These are phyloP conservation scores for Brachymystax lenok DNA, from an alignment of 2,797 vertebrate species.

Conservation along the genomic window DNA sequence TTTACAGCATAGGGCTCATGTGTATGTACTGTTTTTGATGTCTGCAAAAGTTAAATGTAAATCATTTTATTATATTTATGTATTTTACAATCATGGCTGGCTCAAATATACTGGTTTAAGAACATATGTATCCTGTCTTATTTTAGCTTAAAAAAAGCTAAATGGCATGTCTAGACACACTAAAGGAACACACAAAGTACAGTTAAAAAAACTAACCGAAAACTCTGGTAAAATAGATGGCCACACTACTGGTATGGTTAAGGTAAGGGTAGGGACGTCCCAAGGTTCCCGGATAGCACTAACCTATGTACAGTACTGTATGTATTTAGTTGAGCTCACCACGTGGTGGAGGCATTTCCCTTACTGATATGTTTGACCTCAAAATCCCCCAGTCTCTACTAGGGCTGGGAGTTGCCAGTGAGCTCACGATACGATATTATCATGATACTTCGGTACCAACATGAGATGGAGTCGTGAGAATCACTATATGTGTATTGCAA, in stretches of 20 bases:
- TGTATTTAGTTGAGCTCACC: constrained; percentile 33
- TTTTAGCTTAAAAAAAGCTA: constrained; percentile 42
- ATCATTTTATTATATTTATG: constrained; percentile 75
- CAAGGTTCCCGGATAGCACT: too few species aligned
- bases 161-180: neutral
- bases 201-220: neutral
- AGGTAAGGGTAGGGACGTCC: too few species aligned
- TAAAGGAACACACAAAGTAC: neutral
- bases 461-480: too few species aligned
- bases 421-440: too few species aligned
- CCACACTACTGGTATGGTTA: neutral
- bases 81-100: constrained; percentile 68
- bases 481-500: too few species aligned
- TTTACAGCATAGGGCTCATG: constrained; percentile 42
- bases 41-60: constrained; percentile 64
- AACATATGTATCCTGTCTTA: constrained; percentile 64
- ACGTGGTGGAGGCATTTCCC: constrained; percentile 53
- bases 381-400: neutral
- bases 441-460: too few species aligned
- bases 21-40: constrained; percentile 52
- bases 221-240: too few species aligned
- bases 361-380: neutral
- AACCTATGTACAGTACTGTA: too few species aligned
- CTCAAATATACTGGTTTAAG: constrained; percentile 49
- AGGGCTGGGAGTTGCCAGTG: too few species aligned